Percentiles rank a stretch among this genome's conserved stretches.
These are phyloP conservation scores for Apomyelois bistriatella DNA, from an alignment of 2,888 invertebrate genomes.

Conservation along the genomic window DNA sequence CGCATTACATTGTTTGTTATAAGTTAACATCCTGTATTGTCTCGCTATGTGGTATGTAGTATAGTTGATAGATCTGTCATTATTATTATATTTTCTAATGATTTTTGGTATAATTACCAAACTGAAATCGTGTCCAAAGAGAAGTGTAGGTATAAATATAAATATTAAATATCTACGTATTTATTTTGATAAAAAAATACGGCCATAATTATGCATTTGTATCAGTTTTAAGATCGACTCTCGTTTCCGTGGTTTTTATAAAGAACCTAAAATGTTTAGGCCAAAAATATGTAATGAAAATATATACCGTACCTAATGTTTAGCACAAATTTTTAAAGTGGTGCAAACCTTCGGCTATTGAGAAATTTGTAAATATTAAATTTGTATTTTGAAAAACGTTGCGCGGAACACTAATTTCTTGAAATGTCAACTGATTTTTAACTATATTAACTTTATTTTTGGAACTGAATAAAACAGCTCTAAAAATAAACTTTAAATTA, in stretches of 20 bases:
- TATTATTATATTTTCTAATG: slow-evolving; percentile 28
- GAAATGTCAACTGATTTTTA: not conserved
- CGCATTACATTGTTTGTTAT: too few species aligned
- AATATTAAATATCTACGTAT: slow-evolving; percentile 48
- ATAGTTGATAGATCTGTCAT: slow-evolving; percentile 44
- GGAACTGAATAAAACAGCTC: too few species aligned
- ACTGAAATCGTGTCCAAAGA: slow-evolving; percentile 71
- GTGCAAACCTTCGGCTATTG: slow-evolving; percentile 31
- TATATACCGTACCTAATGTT: slow-evolving; percentile 46
- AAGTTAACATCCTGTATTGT: not conserved
- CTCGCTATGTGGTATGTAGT: slow-evolving; percentile 15
- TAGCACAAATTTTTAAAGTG: slow-evolving; percentile 55
- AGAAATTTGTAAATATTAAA: slow-evolving; percentile 32
- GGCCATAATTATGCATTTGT: slow-evolving; percentile 60
- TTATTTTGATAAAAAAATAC: slow-evolving; percentile 54
- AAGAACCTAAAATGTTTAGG: slow-evolving; percentile 48
- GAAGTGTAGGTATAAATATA: slow-evolving; percentile 44
- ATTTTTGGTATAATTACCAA: slow-evolving; percentile 48
- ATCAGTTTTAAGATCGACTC: slow-evolving; percentile 39
- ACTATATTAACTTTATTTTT: too few species aligned
- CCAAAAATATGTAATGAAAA: slow-evolving; percentile 35
- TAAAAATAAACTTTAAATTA: too few species aligned
- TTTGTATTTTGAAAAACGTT: not conserved
- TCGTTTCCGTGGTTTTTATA: slow-evolving; percentile 38
- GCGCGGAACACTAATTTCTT: not conserved